Evolutionary conservation across 2,888 invertebrate species (phyloP).

Genomic region (Epistrophe grossulariae): DNA sequence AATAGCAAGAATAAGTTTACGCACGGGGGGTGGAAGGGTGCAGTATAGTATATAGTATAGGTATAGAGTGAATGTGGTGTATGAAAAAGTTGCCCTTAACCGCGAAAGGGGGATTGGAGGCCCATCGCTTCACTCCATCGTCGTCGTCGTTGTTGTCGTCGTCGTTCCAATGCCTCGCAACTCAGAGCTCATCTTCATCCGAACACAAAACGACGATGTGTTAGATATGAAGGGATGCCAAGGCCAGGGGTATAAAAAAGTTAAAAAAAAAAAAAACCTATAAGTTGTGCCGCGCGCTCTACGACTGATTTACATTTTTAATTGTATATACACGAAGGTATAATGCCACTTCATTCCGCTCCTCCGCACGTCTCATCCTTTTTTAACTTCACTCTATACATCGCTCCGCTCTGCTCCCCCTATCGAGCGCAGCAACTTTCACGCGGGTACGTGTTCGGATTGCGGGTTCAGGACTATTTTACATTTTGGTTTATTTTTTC

Average conservation of each 20-base stretch:
- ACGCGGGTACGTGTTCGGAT: conserved; percentile 76
- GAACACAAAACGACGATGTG: conserved; percentile 54
- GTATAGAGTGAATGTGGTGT: conserved; percentile 8
- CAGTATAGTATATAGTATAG: no score
- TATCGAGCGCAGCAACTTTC: conserved; percentile 70
- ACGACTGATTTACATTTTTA: conserved; percentile 81
- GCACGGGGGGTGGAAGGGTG: conserved; percentile 14
- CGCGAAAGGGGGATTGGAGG: conserved; percentile 67
- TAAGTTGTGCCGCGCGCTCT: conserved; percentile 70
- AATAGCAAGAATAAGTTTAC: conserved; percentile 52
- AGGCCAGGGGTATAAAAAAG: conserved; percentile 65
- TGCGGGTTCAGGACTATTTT: conserved; percentile 74
- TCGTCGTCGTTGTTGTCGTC: no score
- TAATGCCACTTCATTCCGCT: conserved; percentile 74
- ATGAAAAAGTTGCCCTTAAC: conserved; percentile 78
- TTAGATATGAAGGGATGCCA: conserved; percentile 56
- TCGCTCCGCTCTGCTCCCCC: conserved; percentile 27
- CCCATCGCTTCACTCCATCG: not conserved
- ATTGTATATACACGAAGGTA: conserved; percentile 79
- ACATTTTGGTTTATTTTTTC: conserved; percentile 75
- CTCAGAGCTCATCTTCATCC: conserved; percentile 43
- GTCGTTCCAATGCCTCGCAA: not conserved
- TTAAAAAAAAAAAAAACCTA: conserved; percentile 1
- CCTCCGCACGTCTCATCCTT: conserved; percentile 27
- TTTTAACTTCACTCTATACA: conserved; percentile 9